These are phyloP conservation scores for Lordiphosa andalusiaca DNA, from an alignment of 2,888 invertebrate genomes.

Conservation along the genomic window DNA sequence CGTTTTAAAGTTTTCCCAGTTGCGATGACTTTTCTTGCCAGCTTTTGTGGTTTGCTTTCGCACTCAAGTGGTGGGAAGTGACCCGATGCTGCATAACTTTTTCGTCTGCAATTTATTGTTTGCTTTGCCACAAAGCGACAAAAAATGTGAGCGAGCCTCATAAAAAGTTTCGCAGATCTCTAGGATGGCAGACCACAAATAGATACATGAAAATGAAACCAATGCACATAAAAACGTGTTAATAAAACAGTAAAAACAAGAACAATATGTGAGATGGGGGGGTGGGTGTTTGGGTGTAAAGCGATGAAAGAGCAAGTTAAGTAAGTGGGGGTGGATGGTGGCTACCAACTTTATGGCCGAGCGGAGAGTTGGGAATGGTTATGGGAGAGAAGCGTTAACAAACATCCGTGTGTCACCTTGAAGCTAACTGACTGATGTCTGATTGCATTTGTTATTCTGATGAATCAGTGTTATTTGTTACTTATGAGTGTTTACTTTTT, in stretches of 20 bases:
- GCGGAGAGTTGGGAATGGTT: not conserved
- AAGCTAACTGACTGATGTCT: no score
- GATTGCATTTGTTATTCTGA: no score
- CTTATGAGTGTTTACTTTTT: no score
- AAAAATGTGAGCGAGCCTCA: constrained; percentile 16
- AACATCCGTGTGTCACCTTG: no score
- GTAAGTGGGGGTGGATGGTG: no score
- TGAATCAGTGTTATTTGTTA: no score
- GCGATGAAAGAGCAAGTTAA: not conserved
- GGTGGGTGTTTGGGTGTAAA: not conserved
- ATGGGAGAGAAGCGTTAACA: no score
- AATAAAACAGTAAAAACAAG: constrained; percentile 26
- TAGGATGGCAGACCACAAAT: not conserved
- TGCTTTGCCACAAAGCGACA: constrained; percentile 14
- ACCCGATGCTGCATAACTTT: constrained; percentile 56
- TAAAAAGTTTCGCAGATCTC: constrained; percentile 30
- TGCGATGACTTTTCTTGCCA: constrained; percentile 28
- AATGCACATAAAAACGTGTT: constrained; percentile 24
- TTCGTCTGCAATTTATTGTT: constrained; percentile 48
- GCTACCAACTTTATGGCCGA: constrained; percentile 4
- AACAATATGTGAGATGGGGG: constrained; percentile 1
- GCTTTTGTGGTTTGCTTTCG: constrained; percentile 32
- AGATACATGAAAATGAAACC: constrained; percentile 6
- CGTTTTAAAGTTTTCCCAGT: constrained; percentile 54
- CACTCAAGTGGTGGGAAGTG: constrained; percentile 46